Base-by-base conservation (phyloP, 2,797 vertebrate species). In the Tauraco hartlaubi region DNA sequence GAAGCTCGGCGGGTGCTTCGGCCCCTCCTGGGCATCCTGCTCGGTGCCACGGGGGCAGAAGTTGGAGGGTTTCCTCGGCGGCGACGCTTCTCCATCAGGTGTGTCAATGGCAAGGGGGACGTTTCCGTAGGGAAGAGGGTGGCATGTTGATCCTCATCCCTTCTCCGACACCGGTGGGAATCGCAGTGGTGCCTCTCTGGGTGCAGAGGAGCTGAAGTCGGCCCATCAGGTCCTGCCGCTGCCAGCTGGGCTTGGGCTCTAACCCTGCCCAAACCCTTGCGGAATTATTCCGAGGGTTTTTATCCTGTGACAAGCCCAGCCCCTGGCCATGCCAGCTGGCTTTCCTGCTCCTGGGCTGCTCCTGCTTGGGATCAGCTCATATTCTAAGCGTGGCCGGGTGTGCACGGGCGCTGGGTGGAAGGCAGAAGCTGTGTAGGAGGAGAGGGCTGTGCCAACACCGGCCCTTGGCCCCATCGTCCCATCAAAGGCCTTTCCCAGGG, bases 31-130 rank as follows among this genome's bases (percentile, higher is more conserved):
- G 19, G 19, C 1, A 1, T 11, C 79, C 72, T 2, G 22, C 51
- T 58, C 1, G 0, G 56, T 20, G 46, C n/a, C 0, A 0, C 0
- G 0, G 52, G 35, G 58, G 21, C 39, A 26, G 77, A 26, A 46
- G 8, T 11, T 22, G 41, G 33, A 64, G 28, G 1, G 21, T 15
- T 37, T 63, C n/a, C 0, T 28, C 20, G 0, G 11, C 3, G 0
- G 39, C 3, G 14, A 5, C 25, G 8, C 41, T 44, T 19, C 68
- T 51, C 10, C 6, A 3, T 22, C 77, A 78, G 94, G 94, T 95
- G 51, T 58, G 78, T 90, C 31, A 68, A 1, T 66, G 41, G 19
- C 15, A 5, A 35, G 52, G 66, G 39, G 61, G 54, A 25, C 4
- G 3, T 22, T 58, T 31, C 61, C 0, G 0, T 0, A 13, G 77